Evolutionary conservation across 2,888 invertebrate species (phyloP), one percentile per base, ranked within the genome.

Genomic region (Meloe dianella): DNA sequence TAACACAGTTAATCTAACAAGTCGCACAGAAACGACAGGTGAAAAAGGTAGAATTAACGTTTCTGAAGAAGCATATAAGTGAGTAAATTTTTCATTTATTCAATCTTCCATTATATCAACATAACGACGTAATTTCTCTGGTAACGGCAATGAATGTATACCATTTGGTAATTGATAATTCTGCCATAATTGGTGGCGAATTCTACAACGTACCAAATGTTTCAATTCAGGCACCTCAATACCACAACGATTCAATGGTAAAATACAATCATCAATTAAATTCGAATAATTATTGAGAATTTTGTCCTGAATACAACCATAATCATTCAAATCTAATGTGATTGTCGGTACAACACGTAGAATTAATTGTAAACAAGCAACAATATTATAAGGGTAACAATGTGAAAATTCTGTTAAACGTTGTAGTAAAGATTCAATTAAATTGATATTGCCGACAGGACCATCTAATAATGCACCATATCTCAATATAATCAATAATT

Each of bases 1-100:
- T 7, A 96, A 97, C 84, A 96, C 96, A 0, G 96, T 97, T 14
- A 97, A 97, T 85, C 83, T 96, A 69, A 96, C 96, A 63, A 96
- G 95, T 82, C 89, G 96, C 68, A 96, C 96, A 1, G 96, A 97
- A 84, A 96, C 96, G 22, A 96, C 96, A 0, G 96, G 96, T 0
- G 89, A 91, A 60, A 91, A 92, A 14, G 96, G 96, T 24, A 90
- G 89, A 77, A 96, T 96, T 75, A 96, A 96, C 82, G 94, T 96
- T 70, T 96, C 96, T 58, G 94, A 95, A 81, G 94, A 94, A 78
- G 95, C 96, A 68, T 95, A 95, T 86, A 91, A 89, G 95, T 96
- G 86, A 85, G 85, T 79, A 24, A 4, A 22, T 17, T 8, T 20
- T 2, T 22, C 1, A 32, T 6, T 17, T 30, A 12, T 27, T 86